Conservation (phyloP, 64 coral and sea anemone genomes). For the Trachythela sp. region DNA sequence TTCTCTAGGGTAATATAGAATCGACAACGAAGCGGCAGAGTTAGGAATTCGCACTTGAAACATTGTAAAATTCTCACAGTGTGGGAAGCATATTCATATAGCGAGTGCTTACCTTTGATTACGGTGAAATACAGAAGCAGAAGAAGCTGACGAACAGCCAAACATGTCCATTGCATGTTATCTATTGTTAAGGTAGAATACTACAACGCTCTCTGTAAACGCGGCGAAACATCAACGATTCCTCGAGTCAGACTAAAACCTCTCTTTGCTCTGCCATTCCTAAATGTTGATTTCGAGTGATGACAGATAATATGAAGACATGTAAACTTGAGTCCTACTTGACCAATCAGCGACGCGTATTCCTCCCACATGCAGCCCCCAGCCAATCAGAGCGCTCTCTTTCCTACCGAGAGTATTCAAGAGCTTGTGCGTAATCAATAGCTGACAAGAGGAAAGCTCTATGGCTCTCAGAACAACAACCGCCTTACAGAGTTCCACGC, state of each 20-base stretch:
- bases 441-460: not conserved
- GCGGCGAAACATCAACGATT: not conserved
- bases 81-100: not conserved
- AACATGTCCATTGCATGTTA: not conserved
- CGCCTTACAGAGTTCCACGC: not conserved
- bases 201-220: not conserved
- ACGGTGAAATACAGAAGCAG: not conserved
- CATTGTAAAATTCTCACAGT: constrained; percentile 2
- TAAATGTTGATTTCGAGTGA: constrained; percentile 10
- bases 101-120: not conserved
- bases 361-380: not conserved
- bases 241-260: not conserved
- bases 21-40: not conserved
- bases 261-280: not conserved
- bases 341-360: not conserved
- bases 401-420: constrained; percentile 7
- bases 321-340: not conserved
- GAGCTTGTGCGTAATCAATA: constrained; percentile 3
- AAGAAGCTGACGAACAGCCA: not conserved
- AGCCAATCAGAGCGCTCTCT: not conserved
- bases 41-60: not conserved
- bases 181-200: not conserved
- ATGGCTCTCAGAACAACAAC: not conserved
- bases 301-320: constrained; percentile 9
- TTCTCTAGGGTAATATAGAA: not conserved